Evolutionary conservation across 2,888 invertebrate species (phyloP).

Genomic region (Allacma fusca): DNA sequence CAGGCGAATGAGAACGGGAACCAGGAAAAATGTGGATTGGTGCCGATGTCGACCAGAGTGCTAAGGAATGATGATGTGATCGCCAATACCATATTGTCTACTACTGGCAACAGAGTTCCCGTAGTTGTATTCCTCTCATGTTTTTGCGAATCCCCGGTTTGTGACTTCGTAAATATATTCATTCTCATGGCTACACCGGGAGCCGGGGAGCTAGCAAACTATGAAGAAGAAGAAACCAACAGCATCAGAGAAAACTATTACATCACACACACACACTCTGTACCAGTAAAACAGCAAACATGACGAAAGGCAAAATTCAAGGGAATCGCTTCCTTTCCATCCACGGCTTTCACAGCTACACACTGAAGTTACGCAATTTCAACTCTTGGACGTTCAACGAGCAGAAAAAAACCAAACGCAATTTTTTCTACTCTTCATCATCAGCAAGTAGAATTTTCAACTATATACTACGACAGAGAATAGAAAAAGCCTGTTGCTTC

Average conservation of each 20-base stretch:
- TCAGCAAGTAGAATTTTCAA: constrained; percentile 4
- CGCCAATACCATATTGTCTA: constrained; percentile 32
- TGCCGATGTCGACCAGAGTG: constrained; percentile 36
- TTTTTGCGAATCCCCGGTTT: constrained; percentile 18
- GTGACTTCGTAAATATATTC: constrained; percentile 33
- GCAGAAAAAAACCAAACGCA: constrained; percentile 12
- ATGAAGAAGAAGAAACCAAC: neutral
- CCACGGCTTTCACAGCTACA: neutral
- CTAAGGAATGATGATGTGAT: constrained; percentile 35
- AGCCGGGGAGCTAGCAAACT: constrained; percentile 30
- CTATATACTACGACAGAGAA: neutral
- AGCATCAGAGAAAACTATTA: neutral
- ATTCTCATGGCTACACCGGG: constrained; percentile 36
- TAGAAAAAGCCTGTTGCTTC: constrained; percentile 4
- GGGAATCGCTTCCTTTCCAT: neutral
- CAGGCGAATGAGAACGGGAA: constrained; percentile 20
- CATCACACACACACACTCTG: neutral
- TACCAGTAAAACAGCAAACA: constrained; percentile 8
- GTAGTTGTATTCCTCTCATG: neutral
- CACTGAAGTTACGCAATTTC: constrained; percentile 1
- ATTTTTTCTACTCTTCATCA: constrained; percentile 1
- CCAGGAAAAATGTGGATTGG: constrained; percentile 36
- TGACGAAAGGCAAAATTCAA: constrained; percentile 2
- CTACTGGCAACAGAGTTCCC: constrained; percentile 21
- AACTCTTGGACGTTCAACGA: neutral